Evolutionary conservation across 2,888 invertebrate species (phyloP).

Genomic region (Erebia epiphron): DNA sequence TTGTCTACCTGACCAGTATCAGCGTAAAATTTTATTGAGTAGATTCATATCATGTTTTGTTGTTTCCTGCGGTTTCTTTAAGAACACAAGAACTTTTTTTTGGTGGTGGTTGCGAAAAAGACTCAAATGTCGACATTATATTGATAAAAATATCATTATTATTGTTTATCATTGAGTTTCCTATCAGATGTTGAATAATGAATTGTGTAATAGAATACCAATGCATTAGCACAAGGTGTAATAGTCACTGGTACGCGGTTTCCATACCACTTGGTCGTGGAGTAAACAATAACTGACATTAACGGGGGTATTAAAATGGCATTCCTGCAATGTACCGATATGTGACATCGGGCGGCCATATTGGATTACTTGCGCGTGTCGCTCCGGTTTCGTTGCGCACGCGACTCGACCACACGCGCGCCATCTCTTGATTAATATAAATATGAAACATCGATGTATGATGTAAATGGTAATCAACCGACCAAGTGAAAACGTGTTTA

Average conservation of each 20-base stretch:
- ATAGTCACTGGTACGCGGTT: constrained; percentile 50
- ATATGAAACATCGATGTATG: constrained; percentile 15
- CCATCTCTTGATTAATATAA: constrained; percentile 58
- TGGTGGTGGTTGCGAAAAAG: neutral
- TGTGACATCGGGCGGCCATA: constrained; percentile 74
- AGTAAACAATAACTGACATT: constrained; percentile 80
- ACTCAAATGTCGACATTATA: neutral
- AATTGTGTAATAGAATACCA: constrained; percentile 14
- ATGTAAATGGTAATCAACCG: constrained; percentile 4
- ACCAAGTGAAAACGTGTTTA: neutral
- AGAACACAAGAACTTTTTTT: too few relatives aligned
- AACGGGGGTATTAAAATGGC: constrained; percentile 78
- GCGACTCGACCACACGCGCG: constrained; percentile 81
- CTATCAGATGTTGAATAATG: neutral
- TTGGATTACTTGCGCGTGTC: constrained; percentile 81
- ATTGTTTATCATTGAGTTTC: neutral
- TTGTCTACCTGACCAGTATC: too few relatives aligned
- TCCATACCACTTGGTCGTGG: constrained; percentile 59
- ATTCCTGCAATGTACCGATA: constrained; percentile 77
- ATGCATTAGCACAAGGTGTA: constrained; percentile 19
- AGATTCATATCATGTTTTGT: too few relatives aligned
- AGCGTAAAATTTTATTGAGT: too few relatives aligned
- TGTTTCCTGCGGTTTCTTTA: too few relatives aligned
- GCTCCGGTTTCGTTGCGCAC: constrained; percentile 80
- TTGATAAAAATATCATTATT: neutral